These are phyloP conservation scores for Diaphora mendica DNA, from an alignment of 2,888 invertebrate genomes.

Conservation along the genomic window DNA sequence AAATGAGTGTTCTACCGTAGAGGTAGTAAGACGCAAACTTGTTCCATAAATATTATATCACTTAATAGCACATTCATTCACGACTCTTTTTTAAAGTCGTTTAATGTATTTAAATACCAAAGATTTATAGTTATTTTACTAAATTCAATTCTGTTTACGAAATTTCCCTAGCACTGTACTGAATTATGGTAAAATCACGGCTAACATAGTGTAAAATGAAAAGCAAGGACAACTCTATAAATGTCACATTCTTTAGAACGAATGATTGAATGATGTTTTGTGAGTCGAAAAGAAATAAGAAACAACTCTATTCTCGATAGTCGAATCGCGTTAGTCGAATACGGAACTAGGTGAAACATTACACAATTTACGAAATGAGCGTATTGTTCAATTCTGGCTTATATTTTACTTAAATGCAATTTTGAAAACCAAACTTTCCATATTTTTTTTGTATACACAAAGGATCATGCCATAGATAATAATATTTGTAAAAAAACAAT, in stretches of 20 bases:
- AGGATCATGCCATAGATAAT: background rate
- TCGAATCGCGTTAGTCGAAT: slow-evolving; percentile 9
- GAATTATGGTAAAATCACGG: slow-evolving; percentile 3
- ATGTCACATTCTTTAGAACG: slow-evolving; percentile 16
- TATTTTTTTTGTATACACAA: background rate
- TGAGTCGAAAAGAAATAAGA: background rate
- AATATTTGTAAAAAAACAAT: background rate
- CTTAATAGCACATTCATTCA: slow-evolving; percentile 16
- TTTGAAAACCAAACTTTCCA: background rate
- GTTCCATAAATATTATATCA: background rate
- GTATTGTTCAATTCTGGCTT: background rate
- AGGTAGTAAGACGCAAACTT: slow-evolving; percentile 8
- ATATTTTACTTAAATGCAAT: background rate
- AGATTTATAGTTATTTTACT: background rate
- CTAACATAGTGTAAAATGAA: slow-evolving; percentile 8
- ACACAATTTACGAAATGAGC: background rate
- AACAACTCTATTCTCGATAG: background rate
- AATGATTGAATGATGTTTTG: slow-evolving; percentile 16
- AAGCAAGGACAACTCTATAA: slow-evolving; percentile 23
- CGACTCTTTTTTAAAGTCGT: slow-evolving; percentile 21
- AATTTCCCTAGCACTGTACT: slow-evolving; percentile 6
- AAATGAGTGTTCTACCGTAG: slow-evolving; percentile 9
- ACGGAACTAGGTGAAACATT: background rate
- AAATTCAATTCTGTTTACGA: background rate
- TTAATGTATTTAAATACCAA: slow-evolving; percentile 4